Percentiles rank a stretch among this genome's conserved stretches.
Conservation (phyloP, 2,888 invertebrate species). For the Parnassius apollo region DNA sequence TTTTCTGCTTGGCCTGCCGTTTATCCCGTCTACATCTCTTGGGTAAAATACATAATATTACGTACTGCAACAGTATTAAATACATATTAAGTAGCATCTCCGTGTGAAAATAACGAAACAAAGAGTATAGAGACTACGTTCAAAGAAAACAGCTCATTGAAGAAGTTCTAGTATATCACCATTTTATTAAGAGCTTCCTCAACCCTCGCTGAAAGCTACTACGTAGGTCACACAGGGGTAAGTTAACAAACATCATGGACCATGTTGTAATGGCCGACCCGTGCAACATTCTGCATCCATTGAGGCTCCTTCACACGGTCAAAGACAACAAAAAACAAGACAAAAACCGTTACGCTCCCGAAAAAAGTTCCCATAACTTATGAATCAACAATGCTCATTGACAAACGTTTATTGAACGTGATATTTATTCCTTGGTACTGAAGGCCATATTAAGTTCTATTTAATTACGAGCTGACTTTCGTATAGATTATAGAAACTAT, state of each 20-base stretch:
- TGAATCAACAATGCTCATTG: conserved; percentile 68
- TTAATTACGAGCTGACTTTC: too few relatives aligned
- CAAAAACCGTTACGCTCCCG: conserved; percentile 78
- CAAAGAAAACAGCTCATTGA: conserved; percentile 71
- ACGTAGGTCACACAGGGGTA: conserved; percentile 30
- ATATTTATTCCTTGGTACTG: conserved; percentile 33
- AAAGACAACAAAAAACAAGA: conserved; percentile 77
- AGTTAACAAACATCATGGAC: conserved; percentile 41
- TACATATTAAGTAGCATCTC: conserved; percentile 31
- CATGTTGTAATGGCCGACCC: conserved; percentile 48
- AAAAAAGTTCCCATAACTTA: conserved; percentile 75
- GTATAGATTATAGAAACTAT: too few relatives aligned
- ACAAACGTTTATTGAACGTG: conserved; percentile 43
- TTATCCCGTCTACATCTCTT: not conserved
- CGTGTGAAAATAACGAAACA: conserved; percentile 68
- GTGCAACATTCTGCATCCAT: conserved; percentile 71
- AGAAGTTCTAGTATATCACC: conserved; percentile 50
- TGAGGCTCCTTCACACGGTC: conserved; percentile 78
- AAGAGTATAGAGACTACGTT: conserved; percentile 57
- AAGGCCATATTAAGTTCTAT: not conserved
- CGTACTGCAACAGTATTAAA: conserved; percentile 1
- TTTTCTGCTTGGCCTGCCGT: not conserved
- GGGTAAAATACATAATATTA: not conserved
- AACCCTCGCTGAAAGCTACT: conserved; percentile 34
- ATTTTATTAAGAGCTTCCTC: conserved; percentile 45